Percentiles rank a stretch among this genome's conserved stretches.
Conservation (phyloP, 53 echinoderm and acorn worm genomes). For the Glandiceps talaboti region DNA sequence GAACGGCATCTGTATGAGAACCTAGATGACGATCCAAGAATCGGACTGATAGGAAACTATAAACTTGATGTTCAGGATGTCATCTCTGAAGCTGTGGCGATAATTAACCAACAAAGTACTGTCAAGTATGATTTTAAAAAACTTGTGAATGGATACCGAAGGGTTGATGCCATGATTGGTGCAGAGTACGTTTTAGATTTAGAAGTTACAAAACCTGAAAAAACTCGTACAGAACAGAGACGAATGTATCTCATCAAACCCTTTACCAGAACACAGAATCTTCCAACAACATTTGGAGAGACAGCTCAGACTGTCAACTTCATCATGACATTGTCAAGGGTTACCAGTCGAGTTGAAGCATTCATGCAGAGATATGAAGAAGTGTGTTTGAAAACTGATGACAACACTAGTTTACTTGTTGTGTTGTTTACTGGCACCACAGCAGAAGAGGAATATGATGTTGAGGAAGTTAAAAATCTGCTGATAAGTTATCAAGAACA, state of each 20-base stretch:
- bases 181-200: not conserved
- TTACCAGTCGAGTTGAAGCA: not conserved
- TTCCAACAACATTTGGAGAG: not conserved
- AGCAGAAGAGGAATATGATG: not conserved
- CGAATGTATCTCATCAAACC: not conserved
- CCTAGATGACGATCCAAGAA: not conserved
- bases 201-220: not conserved
- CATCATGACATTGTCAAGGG: not conserved
- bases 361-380: not conserved
- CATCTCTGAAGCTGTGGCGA: not conserved
- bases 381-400: not conserved
- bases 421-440: not conserved
- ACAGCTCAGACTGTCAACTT: not conserved
- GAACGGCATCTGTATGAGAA: not conserved
- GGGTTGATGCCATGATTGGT: not conserved
- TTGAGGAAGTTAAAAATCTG: not conserved
- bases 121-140: not conserved
- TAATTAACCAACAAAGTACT: not conserved
- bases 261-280: not conserved
- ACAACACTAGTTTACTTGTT: not conserved
- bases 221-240: not conserved
- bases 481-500: not conserved
- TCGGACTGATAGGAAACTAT: not conserved
- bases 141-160: not conserved
- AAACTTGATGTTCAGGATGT: not conserved